phyloP scores from a whole-genome alignment of 2,888 invertebrate species.

The Nebria brevicollis region DNA sequence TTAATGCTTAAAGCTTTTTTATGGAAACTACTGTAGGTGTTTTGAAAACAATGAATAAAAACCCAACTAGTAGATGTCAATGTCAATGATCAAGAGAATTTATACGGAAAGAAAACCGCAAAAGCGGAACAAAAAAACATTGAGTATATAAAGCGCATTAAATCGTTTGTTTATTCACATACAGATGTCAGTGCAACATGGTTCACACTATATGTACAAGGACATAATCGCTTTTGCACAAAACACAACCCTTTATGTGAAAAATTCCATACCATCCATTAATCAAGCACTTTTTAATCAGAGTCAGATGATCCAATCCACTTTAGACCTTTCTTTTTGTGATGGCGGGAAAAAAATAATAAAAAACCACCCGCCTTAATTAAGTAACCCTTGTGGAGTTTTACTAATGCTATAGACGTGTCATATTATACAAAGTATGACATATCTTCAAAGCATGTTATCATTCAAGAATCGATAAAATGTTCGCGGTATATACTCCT shows the following conservation, averaged over 20 bases:
- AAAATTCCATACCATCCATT: conserved; percentile 37
- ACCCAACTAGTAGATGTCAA: not conserved
- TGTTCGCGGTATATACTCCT: no score
- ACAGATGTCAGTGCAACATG: conserved; percentile 14
- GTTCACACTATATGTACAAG: not conserved
- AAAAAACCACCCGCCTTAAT: not conserved
- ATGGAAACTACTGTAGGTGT: not conserved
- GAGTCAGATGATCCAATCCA: conserved; percentile 17
- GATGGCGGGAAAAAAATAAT: conserved; percentile 5
- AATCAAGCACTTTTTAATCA: conserved; percentile 41
- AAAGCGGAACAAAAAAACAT: not conserved
- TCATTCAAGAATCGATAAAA: no score
- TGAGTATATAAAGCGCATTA: not conserved
- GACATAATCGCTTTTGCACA: conserved; percentile 10
- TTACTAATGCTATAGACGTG: not conserved
- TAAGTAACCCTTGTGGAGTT: not conserved
- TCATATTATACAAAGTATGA: no score
- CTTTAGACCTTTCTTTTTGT: conserved; percentile 6
- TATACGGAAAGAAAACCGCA: not conserved
- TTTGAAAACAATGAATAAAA: not conserved
- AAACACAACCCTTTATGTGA: conserved; percentile 32
- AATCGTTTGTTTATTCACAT: not conserved
- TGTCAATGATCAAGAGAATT: not conserved
- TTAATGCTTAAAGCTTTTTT: no score
- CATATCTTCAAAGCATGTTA: no score